Evolutionary conservation across 2,113 vertebrate species (phyloP), one percentile per base, ranked within the genome.

Genomic region (Rhadina sibilatrix): DNA sequence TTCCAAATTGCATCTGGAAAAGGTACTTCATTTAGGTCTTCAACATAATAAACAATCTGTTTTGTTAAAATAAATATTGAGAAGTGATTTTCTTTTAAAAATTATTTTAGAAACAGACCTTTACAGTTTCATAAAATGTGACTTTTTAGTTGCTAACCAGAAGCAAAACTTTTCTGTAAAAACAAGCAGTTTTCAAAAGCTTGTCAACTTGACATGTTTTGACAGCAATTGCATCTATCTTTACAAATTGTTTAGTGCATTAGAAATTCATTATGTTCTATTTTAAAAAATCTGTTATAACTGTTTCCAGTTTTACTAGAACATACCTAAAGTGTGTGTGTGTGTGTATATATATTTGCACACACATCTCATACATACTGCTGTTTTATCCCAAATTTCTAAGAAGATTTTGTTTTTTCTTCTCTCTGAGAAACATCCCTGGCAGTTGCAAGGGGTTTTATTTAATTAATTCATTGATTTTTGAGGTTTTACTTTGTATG

Each of bases 191-290:
- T 92, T 72, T 70, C 53, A 61, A 82, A 82, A 89, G 63, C 86
- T 74, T 77, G 59, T 93, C 89, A 63, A 11, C 20, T 70, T 87
- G 83, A 33, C 82, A 82, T 93, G 71, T 94, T 97, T 94, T 95
- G 87, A 91, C 94, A 96, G 85, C 70, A 83, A 5, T 78, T 91
- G 50, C 79, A 47, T 47, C 66, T 83, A 25, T 87, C 56, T 80
- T 95, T 89, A 56, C 81, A 76, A 82, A 81, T 72, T 93, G 89
- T 93, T 95, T 85, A 61, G 63, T 93, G 46, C 70, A 78, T 94
- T 77, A 93, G 75, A 78, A 96, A 86, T 92, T 89, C 90, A 74
- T 83, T 78, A 60, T 19, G 35, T 87, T 93, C 53, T 89, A 20
- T 90, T 93, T 93, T 50, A 20, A 94, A 90, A 64, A 89, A 64